Percentiles rank a stretch among this genome's conserved stretches.
Conservation (phyloP, 2,797 vertebrate genomes). For the Notoglanidium macrostoma region DNA sequence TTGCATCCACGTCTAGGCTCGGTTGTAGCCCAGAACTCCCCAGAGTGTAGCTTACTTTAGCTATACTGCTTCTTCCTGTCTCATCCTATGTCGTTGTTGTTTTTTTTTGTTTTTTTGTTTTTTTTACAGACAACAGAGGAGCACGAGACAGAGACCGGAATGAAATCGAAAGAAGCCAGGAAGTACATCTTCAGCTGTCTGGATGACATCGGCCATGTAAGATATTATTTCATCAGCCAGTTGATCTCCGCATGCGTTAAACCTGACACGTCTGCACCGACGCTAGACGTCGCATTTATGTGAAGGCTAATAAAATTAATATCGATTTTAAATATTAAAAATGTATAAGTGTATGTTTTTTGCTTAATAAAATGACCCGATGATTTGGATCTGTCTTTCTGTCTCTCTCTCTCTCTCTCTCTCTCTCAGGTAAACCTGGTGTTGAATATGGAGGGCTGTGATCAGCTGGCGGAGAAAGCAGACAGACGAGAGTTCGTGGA, state of each 20-base stretch:
- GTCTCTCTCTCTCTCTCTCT: not conserved
- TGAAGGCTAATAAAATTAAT: too few species aligned
- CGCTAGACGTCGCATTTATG: not conserved
- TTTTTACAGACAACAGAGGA: constrained; percentile 89
- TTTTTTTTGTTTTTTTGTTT: too few species aligned
- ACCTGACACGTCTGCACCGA: not conserved
- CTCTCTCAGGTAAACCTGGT: constrained; percentile 89
- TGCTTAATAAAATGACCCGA: not conserved
- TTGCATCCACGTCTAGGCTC: not conserved
- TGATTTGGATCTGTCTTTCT: too few species aligned
- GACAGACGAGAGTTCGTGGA: constrained; percentile 94
- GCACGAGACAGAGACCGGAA: constrained; percentile 94
- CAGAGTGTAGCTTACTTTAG: not conserved
- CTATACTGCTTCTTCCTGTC: not conserved
- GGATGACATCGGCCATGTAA: constrained; percentile 95
- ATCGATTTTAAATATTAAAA: not conserved
- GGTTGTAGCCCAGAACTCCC: not conserved
- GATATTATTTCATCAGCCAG: constrained; percentile 62
- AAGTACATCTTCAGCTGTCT: constrained; percentile 99
- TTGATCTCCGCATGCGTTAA: not conserved
- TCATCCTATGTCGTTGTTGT: constrained; percentile 9
- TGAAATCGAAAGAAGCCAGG: constrained; percentile 99
- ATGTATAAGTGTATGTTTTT: not conserved
- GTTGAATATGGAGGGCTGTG: constrained; percentile 90
- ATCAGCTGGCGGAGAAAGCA: constrained; percentile 92